Conservation (phyloP, 2,888 invertebrate genomes). For the Eurytoma adleriae region DNA sequence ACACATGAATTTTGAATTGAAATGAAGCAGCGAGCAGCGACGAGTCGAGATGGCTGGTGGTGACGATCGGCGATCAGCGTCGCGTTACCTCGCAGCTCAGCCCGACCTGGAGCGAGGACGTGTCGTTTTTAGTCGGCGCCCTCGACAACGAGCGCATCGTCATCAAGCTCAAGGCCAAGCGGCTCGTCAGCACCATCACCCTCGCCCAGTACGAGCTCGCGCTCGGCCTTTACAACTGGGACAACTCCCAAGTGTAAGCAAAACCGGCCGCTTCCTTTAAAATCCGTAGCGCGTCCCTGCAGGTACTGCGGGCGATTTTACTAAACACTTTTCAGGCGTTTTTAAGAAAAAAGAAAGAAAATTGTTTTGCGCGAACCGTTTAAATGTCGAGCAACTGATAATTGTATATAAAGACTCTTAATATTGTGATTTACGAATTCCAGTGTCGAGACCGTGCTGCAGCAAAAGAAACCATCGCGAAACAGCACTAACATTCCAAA, state of each 20-base stretch:
- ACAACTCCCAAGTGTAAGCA: slow-evolving; percentile 74
- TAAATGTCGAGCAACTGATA: background rate
- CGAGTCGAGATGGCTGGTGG: slow-evolving; percentile 76
- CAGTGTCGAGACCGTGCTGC: slow-evolving; percentile 75
- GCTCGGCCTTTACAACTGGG: slow-evolving; percentile 76
- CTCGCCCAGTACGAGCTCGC: slow-evolving; percentile 76
- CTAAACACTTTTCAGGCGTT: too few species aligned
- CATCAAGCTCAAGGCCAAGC: slow-evolving; percentile 77
- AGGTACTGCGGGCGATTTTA: too few species aligned
- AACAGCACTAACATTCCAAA: slow-evolving; percentile 70
- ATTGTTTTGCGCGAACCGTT: too few species aligned
- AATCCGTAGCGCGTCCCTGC: too few species aligned
- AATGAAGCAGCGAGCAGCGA: slow-evolving; percentile 62
- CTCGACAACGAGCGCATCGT: slow-evolving; percentile 75
- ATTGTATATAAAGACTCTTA: background rate
- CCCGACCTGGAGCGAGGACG: slow-evolving; percentile 76
- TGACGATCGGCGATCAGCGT: slow-evolving; percentile 75
- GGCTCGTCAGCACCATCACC: slow-evolving; percentile 77
- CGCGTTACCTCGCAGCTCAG: slow-evolving; percentile 73
- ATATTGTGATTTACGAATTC: background rate
- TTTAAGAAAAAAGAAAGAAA: too few species aligned
- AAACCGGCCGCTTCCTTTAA: too few species aligned
- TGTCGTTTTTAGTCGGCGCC: slow-evolving; percentile 77
- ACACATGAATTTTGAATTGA: too few species aligned
- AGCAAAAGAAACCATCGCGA: slow-evolving; percentile 72